Evolutionary conservation across 2,113 vertebrate species (phyloP), one percentile per base, ranked within the genome.

Genomic region (Vulpes lagopus): DNA sequence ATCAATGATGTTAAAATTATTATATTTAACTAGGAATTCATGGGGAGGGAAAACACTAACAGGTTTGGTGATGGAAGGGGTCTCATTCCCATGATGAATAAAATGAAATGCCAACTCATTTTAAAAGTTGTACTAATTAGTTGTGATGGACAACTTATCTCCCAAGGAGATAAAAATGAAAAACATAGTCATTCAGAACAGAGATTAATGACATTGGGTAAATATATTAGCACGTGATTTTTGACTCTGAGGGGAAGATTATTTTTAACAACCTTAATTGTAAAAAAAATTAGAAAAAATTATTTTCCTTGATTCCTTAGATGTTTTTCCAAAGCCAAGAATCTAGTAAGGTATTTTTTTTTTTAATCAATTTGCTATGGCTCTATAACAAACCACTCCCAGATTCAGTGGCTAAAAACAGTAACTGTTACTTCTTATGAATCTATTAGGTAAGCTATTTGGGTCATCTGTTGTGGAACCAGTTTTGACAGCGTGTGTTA

Each of bases 221-320:
- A 91, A 91, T 78, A 43, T 97, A 43, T 97, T 81, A 84, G n/a
- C 89, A n/a, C 5, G 9, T 92, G 81, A 94, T 98, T 97, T 97
- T 97, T 94, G 91, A 97, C 67, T 69, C 97, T 98, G 62, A 30
- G 83, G 94, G 95, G 32, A 79, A 97, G 97, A 98, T 98, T 97
- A 94, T 71, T 98, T 98, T 89, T 98, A 93, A 92, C 96, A 91
- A 51, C n/a, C 32, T 89, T 57, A 25, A 84, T 95, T 38, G 65
- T 94, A 96, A 98, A 96, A 76, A 76, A 76, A 27, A 74, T 7
- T 53, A 92, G 93, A 81, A 96, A 95, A 97, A 97, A 95, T 91
- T 93, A 93, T 97, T 89, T 98, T 88, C 22, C n/a, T 83, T 93
- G 73, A n/a, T 65, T 93, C 17, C 16, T 79, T 38, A 38, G 7